A percentile compares a stretch with the other conserved stretches of the same genome.
phyloP scores from a whole-genome alignment of 2,113 vertebrate species.

The Macroglossus sobrinus region DNA sequence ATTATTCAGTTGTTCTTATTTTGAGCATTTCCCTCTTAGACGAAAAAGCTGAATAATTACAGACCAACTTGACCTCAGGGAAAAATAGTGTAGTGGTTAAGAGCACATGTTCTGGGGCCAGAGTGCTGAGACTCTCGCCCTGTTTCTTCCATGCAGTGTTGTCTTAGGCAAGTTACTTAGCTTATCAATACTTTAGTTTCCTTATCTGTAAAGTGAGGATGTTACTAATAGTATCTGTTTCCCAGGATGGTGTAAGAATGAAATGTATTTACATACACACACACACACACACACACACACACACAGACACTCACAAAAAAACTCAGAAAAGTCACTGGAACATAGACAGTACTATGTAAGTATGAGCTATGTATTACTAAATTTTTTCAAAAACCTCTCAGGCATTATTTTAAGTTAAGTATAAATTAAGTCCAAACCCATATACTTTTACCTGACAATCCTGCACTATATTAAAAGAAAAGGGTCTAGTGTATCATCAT shows the following conservation, averaged over 20 bases:
- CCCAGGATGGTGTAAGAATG: not conserved
- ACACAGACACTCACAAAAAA: not conserved
- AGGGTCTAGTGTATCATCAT: not conserved
- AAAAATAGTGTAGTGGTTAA: not conserved
- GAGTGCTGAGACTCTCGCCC: accelerated
- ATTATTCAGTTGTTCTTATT: not conserved
- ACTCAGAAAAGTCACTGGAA: not conserved
- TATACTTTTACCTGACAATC: not conserved
- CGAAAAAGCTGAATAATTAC: not conserved
- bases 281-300: not conserved
- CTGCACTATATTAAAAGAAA: not conserved
- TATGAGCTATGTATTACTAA: not conserved
- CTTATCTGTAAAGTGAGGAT: not conserved
- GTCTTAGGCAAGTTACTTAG: not conserved
- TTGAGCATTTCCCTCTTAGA: not conserved
- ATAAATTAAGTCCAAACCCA: not conserved
- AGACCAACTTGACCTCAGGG: not conserved
- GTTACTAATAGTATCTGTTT: not conserved
- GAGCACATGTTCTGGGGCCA: not conserved
- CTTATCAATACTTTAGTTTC: not conserved
- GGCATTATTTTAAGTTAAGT: not conserved
- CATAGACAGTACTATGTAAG: not conserved
- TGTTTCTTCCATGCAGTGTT: not conserved
- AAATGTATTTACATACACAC: not conserved
- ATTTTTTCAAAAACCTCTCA: not conserved